phyloP scores from a whole-genome alignment of 2,797 vertebrate species.

The Eutrigla gurnardus region DNA sequence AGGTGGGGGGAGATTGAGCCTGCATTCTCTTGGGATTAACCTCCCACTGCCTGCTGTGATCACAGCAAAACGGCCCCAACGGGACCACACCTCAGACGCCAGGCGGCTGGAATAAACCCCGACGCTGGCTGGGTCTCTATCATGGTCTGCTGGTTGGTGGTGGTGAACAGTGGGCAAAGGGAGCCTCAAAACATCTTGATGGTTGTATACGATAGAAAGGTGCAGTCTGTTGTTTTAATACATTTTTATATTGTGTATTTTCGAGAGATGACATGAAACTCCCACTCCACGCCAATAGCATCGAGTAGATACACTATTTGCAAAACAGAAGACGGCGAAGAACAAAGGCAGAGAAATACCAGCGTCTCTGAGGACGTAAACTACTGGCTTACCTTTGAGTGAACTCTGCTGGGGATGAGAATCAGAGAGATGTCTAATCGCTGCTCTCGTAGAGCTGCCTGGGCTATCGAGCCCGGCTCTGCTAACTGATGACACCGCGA shows the following conservation, averaged over 20 bases:
- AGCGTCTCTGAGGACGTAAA: conserved; percentile 71
- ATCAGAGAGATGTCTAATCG: conserved; percentile 81
- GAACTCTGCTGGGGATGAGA: conserved; percentile 84
- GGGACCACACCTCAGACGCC: conserved; percentile 70
- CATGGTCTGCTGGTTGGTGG: conserved; percentile 37
- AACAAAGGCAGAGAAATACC: conserved; percentile 73
- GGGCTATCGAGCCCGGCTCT: conserved; percentile 68
- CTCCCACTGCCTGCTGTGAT: conserved; percentile 80
- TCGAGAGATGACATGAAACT: conserved; percentile 36
- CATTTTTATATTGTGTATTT: conserved; percentile 34
- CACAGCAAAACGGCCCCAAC: conserved; percentile 73
- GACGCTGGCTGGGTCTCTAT: conserved; percentile 48
- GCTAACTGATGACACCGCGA: conserved; percentile 79
- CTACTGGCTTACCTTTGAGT: conserved; percentile 81
- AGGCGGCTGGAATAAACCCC: conserved; percentile 59
- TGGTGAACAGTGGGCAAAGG: not conserved
- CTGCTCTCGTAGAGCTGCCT: conserved; percentile 70
- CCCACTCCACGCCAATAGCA: conserved; percentile 44
- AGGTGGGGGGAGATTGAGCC: conserved; percentile 74
- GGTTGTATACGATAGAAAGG: conserved; percentile 11
- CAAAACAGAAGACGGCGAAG: conserved; percentile 61
- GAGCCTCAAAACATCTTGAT: not conserved
- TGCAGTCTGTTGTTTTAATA: conserved; percentile 1
- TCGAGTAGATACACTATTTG: conserved; percentile 42
- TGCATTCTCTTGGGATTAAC: conserved; percentile 81